These are phyloP conservation scores for Tetraneura akinire DNA, from an alignment of 1,140 invertebrate genomes.

Conservation along the genomic window DNA sequence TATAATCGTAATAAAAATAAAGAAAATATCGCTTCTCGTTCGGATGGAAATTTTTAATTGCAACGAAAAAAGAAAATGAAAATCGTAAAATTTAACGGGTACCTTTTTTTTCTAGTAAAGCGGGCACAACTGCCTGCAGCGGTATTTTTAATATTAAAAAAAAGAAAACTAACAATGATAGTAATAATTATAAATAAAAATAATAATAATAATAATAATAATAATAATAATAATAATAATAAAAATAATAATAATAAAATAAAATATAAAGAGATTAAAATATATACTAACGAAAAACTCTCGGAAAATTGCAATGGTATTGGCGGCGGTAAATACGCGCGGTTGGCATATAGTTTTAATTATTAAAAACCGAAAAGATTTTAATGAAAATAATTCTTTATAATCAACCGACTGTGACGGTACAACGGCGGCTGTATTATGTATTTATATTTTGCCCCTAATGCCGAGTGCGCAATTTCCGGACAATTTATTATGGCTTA, in stretches of 20 bases:
- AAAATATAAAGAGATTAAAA: not conserved
- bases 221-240: no score
- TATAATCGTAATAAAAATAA: slow-evolving; percentile 18
- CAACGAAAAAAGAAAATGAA: slow-evolving; percentile 22
- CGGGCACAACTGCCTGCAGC: not conserved
- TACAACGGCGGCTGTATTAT: not conserved
- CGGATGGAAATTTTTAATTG: slow-evolving; percentile 26
- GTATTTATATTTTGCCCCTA: slow-evolving; percentile 11
- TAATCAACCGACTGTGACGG: slow-evolving; percentile 39
- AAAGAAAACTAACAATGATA: not conserved
- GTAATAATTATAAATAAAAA: slow-evolving; percentile 20
- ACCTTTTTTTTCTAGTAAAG: not conserved
- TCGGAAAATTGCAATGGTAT: not conserved
- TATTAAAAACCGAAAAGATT: slow-evolving; percentile 46
- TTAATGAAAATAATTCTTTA: slow-evolving; percentile 50
- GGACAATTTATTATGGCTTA: slow-evolving; percentile 45
- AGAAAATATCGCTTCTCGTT: not conserved
- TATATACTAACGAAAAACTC: slow-evolving; percentile 18
- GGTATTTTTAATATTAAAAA: slow-evolving; percentile 39
- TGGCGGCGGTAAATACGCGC: slow-evolving; percentile 5
- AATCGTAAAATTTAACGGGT: slow-evolving; percentile 38
- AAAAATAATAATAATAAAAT: slow-evolving; percentile 9
- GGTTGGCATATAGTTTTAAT: slow-evolving; percentile 33
- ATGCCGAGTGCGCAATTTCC: slow-evolving; percentile 33
- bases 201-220: slow-evolving; percentile 5